These are phyloP conservation scores for Orthonevra nobilis DNA, from an alignment of 2,888 invertebrate genomes.

Conservation along the genomic window DNA sequence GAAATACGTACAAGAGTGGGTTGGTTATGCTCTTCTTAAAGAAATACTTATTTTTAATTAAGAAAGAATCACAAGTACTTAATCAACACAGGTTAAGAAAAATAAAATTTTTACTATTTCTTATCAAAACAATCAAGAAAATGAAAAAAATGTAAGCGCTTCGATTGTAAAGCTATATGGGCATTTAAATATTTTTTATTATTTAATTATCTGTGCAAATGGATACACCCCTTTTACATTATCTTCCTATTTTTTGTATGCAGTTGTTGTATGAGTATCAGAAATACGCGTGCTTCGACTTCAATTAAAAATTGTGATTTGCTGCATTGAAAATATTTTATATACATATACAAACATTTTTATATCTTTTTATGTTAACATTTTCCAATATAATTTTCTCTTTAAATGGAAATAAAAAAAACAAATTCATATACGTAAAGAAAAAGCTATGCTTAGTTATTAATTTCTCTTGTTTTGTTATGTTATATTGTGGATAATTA, in stretches of 20 bases:
- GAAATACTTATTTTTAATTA: conserved; percentile 63
- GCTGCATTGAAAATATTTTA: conserved; percentile 40
- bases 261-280: conserved; percentile 62
- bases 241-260: conserved; percentile 52
- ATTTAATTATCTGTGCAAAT: conserved; percentile 17
- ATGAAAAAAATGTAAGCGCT: conserved; percentile 63
- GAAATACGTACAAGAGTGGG: conserved; percentile 70
- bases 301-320: conserved; percentile 68
- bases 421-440: conserved; percentile 63
- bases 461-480: conserved; percentile 67
- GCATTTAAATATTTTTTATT: conserved; percentile 73
- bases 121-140: conserved; percentile 46
- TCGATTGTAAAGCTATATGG: conserved; percentile 79
- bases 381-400: conserved; percentile 58
- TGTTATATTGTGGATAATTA: conserved; percentile 70
- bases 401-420: conserved; percentile 71
- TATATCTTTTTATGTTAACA: conserved; percentile 28
- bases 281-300: conserved; percentile 60
- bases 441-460: conserved; percentile 66
- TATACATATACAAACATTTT: conserved; percentile 20
- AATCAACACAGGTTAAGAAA: conserved; percentile 59
- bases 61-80: conserved; percentile 60
- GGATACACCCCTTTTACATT: conserved; percentile 19
- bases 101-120: conserved; percentile 68
- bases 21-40: conserved; percentile 70